phyloP scores from a whole-genome alignment of 1,140 invertebrate genomes.

The Heterodera carotae region DNA sequence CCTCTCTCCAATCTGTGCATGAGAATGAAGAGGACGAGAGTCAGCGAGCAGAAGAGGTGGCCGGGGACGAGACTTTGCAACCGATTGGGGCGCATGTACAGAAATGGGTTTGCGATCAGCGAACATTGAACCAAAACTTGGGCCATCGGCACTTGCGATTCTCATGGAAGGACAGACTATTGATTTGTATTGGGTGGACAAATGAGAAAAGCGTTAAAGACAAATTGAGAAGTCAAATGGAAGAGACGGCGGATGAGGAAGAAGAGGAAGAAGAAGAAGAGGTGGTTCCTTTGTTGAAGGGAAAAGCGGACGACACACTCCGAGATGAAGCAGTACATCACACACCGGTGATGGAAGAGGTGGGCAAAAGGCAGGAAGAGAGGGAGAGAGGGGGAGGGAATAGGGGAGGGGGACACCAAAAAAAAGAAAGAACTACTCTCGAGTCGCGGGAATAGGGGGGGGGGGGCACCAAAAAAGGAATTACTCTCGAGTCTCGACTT shows the following conservation, averaged over 20 bases:
- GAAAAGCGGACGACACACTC: not conserved
- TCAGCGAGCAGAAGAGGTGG: not conserved
- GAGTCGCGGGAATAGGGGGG: too few relatives aligned
- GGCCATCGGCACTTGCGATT: conserved; percentile 25
- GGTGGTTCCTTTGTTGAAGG: not conserved
- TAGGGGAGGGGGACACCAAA: too few relatives aligned
- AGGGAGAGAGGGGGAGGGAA: not conserved
- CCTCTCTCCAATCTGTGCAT: conserved; percentile 31
- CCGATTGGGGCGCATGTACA: not conserved
- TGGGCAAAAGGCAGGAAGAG: not conserved
- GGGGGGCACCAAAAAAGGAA: too few relatives aligned
- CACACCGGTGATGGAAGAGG: not conserved
- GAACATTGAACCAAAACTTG: not conserved
- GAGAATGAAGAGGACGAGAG: conserved; percentile 35
- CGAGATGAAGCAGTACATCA: not conserved
- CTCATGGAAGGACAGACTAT: conserved; percentile 32
- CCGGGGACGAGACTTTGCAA: not conserved
- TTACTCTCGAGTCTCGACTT: not conserved
- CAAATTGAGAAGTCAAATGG: conserved; percentile 20
- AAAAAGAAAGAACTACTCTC: too few relatives aligned
- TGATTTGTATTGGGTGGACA: conserved; percentile 43
- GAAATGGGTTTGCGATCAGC: not conserved
- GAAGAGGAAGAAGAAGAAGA: not conserved
- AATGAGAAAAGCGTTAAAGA: conserved; percentile 32
- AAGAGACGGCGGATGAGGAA: conserved; percentile 3